A percentile compares a stretch with the other conserved stretches of the same genome.
These are phyloP conservation scores for Polyommatus iphigenia DNA, from an alignment of 2,888 invertebrate genomes.

Conservation along the genomic window DNA sequence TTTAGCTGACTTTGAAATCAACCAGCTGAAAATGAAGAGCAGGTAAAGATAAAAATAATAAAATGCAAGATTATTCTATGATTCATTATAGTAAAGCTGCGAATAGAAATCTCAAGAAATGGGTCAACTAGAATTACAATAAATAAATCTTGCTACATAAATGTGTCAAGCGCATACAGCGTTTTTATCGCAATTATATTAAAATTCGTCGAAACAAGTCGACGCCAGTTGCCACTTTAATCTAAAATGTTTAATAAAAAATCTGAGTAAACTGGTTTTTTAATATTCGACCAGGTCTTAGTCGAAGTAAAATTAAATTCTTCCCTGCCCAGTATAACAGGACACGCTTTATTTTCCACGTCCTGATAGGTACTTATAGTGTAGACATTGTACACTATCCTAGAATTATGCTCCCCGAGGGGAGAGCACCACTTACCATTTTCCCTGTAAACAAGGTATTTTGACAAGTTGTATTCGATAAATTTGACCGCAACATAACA, in stretches of 20 bases:
- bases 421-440: conserved; percentile 72
- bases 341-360: conserved; percentile 26
- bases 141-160: conserved; percentile 12
- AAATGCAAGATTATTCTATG: background rate
- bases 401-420: conserved; percentile 53
- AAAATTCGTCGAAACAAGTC: conserved; percentile 25
- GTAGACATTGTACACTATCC: conserved; percentile 10
- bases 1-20: too few relatives aligned
- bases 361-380: conserved; percentile 25
- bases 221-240: conserved; percentile 24
- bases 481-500: too few relatives aligned
- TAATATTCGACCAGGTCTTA: conserved; percentile 28
- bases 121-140: conserved; percentile 21
- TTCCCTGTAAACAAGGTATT: conserved; percentile 63
- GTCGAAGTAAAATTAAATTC: conserved; percentile 28
- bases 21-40: too few relatives aligned
- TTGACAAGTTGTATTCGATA: background rate
- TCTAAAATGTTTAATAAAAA: conserved; percentile 30
- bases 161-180: conserved; percentile 13
- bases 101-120: conserved; percentile 19
- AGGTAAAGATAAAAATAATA: too few relatives aligned
- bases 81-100: conserved; percentile 1
- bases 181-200: conserved; percentile 2
- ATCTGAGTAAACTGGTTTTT: conserved; percentile 30
- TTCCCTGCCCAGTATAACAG: background rate